Evolutionary conservation across 2,888 invertebrate genomes (phyloP).

Genomic region (Drosophila pseudotalamancana): DNA sequence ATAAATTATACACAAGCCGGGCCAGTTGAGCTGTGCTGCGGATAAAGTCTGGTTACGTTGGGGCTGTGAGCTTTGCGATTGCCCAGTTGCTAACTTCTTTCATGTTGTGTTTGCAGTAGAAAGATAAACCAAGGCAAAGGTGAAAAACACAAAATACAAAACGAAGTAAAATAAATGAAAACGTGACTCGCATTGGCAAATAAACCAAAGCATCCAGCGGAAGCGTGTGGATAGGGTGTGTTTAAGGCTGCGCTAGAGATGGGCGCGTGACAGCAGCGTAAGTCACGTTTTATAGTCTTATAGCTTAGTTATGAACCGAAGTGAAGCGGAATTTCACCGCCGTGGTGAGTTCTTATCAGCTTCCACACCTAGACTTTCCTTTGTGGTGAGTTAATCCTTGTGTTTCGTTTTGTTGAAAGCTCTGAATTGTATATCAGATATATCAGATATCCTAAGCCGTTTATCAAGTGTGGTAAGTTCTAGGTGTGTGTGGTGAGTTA

Average conservation of each 20-base stretch:
- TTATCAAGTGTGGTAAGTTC: slow-evolving; percentile 7
- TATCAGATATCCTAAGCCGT: neutral
- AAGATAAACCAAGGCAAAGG: slow-evolving; percentile 33
- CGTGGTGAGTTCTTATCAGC: too few relatives aligned
- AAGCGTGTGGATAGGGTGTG: slow-evolving; percentile 56
- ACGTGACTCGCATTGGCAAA: slow-evolving; percentile 81
- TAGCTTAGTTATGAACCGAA: too few relatives aligned
- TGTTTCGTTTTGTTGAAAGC: too few relatives aligned
- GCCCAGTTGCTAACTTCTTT: slow-evolving; percentile 55
- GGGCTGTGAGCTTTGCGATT: slow-evolving; percentile 11
- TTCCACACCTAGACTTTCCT: too few relatives aligned
- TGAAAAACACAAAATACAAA: slow-evolving; percentile 25
- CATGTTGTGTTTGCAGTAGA: slow-evolving; percentile 42
- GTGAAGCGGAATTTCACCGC: neutral
- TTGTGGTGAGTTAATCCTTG: neutral
- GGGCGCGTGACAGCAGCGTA: slow-evolving; percentile 42
- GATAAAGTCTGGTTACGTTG: slow-evolving; percentile 6
- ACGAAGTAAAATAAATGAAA: slow-evolving; percentile 60
- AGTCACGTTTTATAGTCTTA: slow-evolving; percentile 14
- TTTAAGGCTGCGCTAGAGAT: slow-evolving; percentile 42
- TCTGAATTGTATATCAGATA: too few relatives aligned
- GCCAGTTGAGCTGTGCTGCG: slow-evolving; percentile 18
- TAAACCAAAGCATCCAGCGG: slow-evolving; percentile 61
- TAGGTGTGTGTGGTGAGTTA: neutral
- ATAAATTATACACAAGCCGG: slow-evolving; percentile 53